Percentiles rank a stretch among this genome's conserved stretches.
Evolutionary conservation across 2,113 vertebrate species (phyloP).

Genomic region (Coturnix japonica): DNA sequence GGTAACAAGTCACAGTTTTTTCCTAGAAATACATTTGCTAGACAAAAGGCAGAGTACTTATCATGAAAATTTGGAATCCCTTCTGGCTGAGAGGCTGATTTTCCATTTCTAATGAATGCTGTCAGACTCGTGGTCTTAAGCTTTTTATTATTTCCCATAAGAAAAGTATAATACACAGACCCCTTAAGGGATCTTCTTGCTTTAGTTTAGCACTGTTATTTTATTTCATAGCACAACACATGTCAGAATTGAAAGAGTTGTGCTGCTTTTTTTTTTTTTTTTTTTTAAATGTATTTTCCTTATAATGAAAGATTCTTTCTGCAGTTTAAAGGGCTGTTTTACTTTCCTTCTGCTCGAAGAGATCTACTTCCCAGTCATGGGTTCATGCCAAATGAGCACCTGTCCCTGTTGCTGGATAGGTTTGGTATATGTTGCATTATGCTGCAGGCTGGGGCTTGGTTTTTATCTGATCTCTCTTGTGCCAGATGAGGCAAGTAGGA

Average conservation of each 20-base stretch:
- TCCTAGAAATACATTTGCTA: neutral
- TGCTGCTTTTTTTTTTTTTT: neutral
- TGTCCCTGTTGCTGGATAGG: neutral
- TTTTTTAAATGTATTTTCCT: neutral
- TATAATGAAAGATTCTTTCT: neutral
- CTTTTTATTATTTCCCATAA: neutral
- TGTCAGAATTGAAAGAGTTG: neutral
- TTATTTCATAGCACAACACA: neutral
- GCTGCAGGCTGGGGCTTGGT: neutral
- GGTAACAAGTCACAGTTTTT: neutral
- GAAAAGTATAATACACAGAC: neutral
- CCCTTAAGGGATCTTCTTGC: neutral
- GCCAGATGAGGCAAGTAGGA: neutral
- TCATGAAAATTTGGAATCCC: neutral
- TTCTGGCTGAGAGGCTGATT: neutral
- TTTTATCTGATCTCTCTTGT: neutral
- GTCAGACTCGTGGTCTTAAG: neutral
- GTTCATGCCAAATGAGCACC: neutral
- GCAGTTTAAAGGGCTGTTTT: neutral
- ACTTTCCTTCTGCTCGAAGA: neutral
- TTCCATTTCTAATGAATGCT: neutral
- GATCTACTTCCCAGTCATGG: neutral
- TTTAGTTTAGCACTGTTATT: neutral
- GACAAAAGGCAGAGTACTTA: neutral
- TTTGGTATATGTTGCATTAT: accelerated